These are phyloP conservation scores for Masnerella sp. DNA, from an alignment of 2,888 invertebrate genomes.

Conservation along the genomic window DNA sequence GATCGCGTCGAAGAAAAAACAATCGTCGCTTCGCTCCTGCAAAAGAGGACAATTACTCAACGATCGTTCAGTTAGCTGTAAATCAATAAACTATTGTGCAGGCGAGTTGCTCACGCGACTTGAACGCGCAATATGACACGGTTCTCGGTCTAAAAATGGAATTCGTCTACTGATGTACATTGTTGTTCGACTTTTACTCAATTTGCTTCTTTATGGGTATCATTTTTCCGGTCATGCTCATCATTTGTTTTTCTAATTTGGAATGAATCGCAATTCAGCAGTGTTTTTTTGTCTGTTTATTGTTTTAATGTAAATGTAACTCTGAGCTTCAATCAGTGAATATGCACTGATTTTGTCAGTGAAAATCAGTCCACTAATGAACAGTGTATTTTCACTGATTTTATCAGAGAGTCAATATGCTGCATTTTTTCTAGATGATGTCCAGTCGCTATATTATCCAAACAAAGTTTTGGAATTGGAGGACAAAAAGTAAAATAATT, in stretches of 20 bases:
- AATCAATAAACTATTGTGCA: constrained; percentile 57
- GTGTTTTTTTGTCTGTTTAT: no score
- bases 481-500: no score
- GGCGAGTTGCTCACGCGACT: constrained; percentile 51
- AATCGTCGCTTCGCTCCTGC: constrained; percentile 8
- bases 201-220: constrained; percentile 9
- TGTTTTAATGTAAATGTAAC: no score
- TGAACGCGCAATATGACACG: constrained; percentile 51
- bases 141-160: constrained; percentile 54
- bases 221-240: constrained; percentile 4
- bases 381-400: no score
- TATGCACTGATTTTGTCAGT: no score
- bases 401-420: no score
- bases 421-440: no score
- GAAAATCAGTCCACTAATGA: no score
- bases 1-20: constrained; percentile 8
- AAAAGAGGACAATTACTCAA: constrained; percentile 48
- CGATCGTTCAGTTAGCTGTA: constrained; percentile 41
- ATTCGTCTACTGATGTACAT: constrained; percentile 25
- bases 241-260: constrained; percentile 12
- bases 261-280: no score
- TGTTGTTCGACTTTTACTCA: constrained; percentile 27
- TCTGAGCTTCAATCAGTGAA: no score
- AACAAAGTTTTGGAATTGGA: no score
- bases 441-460: no score